Conservation (phyloP, 2,888 invertebrate species). For the Tenthredo amoena region DNA sequence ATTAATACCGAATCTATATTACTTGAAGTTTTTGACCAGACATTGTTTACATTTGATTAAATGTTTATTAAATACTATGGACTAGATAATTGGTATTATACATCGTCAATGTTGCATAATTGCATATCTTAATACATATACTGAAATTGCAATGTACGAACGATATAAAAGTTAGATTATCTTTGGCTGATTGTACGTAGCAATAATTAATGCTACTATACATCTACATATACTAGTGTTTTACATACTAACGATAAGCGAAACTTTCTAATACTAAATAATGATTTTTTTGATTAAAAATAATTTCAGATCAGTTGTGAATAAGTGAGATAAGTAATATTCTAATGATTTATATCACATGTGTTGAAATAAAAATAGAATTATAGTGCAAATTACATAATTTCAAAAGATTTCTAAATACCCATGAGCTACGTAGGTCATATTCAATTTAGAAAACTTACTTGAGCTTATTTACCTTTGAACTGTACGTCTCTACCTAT, state of each 20-base stretch:
- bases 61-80: slow-evolving; percentile 33
- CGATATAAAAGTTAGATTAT: slow-evolving; percentile 53
- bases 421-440: slow-evolving; percentile 1
- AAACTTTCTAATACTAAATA: slow-evolving; percentile 25
- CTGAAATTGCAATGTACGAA: slow-evolving; percentile 44
- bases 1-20: slow-evolving; percentile 38
- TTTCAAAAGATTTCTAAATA: slow-evolving; percentile 20
- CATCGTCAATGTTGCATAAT: slow-evolving; percentile 14
- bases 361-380: slow-evolving; percentile 25
- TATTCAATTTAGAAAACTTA: slow-evolving; percentile 20
- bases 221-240: slow-evolving; percentile 33
- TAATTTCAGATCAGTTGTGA: slow-evolving; percentile 21
- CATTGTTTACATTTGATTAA: slow-evolving; percentile 35
- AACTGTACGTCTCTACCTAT: slow-evolving; percentile 39
- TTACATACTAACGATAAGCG: slow-evolving; percentile 25
- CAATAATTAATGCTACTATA: slow-evolving; percentile 49
- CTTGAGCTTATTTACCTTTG: slow-evolving; percentile 30
- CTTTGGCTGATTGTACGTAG: slow-evolving; percentile 53
- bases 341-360: slow-evolving; percentile 44
- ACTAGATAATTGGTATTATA: slow-evolving; percentile 43
- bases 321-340: background rate
- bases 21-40: slow-evolving; percentile 28
- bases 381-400: slow-evolving; percentile 2
- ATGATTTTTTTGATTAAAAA: slow-evolving; percentile 20
- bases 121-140: slow-evolving; percentile 14